Evolutionary conservation across 2,888 invertebrate species (phyloP).

Genomic region (Calephelis perditalis): DNA sequence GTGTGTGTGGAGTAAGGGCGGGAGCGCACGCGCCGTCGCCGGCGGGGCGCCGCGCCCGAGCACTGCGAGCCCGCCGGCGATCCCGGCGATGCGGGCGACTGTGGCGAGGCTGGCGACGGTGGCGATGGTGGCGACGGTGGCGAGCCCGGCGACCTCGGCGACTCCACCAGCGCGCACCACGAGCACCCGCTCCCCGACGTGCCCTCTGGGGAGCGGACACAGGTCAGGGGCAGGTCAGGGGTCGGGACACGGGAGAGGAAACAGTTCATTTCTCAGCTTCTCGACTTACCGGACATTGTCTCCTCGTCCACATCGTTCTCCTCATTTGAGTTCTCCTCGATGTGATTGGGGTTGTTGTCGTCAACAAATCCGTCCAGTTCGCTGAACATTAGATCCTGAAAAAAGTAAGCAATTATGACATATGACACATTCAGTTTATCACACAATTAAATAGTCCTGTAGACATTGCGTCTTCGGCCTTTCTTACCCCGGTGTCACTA

Average conservation of each 20-base stretch:
- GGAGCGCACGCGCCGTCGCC: conserved; percentile 35
- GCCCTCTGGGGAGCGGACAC: conserved; percentile 45
- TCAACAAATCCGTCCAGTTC: conserved; percentile 82
- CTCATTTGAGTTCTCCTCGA: conserved; percentile 85
- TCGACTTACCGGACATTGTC: conserved; percentile 85
- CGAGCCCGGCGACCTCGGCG: conserved; percentile 29
- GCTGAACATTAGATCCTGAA: conserved; percentile 69
- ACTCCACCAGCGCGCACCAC: conserved; percentile 47
- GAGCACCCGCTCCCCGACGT: conserved; percentile 54
- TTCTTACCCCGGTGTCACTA: conserved; percentile 64
- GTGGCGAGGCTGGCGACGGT: conserved; percentile 26
- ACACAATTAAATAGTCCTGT: too few relatives aligned
- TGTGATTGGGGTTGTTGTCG: conserved; percentile 72
- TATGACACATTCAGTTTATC: too few relatives aligned
- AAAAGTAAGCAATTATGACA: background rate
- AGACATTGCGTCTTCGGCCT: too few relatives aligned
- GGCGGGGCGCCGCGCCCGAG: conserved; percentile 27
- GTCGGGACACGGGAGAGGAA: conserved; percentile 19
- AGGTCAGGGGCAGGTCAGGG: conserved; percentile 23
- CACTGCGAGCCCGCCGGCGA: conserved; percentile 24
- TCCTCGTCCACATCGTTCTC: conserved; percentile 93
- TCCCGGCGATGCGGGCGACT: conserved; percentile 19
- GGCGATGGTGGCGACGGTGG: conserved; percentile 30
- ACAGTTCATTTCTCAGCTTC: conserved; percentile 11
- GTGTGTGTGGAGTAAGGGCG: conserved; percentile 28